Conservation (phyloP, 2,797 vertebrate genomes). For the Anabacerthia variegaticeps region DNA sequence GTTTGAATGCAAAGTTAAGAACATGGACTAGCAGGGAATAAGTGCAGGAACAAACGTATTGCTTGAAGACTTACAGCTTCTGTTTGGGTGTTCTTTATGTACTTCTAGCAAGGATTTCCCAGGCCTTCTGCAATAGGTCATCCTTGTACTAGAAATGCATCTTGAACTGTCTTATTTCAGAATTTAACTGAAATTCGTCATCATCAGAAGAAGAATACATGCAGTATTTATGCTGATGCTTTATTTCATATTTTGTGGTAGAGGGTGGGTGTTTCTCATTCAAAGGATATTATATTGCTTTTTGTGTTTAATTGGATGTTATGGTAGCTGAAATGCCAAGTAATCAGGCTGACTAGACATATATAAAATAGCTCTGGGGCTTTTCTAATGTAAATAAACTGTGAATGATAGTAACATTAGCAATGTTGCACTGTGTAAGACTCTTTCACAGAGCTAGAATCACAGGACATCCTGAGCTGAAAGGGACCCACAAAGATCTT, state of each 20-base stretch:
- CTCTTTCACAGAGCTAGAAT: background rate
- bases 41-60: background rate
- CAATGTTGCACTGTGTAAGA: background rate
- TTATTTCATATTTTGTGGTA: background rate
- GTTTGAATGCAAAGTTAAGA: constrained; percentile 19
- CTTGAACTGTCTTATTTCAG: background rate
- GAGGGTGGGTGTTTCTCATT: background rate
- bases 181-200: background rate
- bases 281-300: background rate
- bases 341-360: background rate
- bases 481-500: background rate
- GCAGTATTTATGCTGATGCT: background rate
- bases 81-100: background rate
- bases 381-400: background rate
- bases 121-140: background rate
- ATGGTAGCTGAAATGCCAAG: background rate
- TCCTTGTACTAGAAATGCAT: background rate
- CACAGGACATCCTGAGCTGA: background rate
- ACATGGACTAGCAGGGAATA: background rate
- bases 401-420: background rate
- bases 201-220: background rate
- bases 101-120: background rate
- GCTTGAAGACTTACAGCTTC: background rate
- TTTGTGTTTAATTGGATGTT: background rate
- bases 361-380: background rate